phyloP scores from a whole-genome alignment of 2,113 vertebrate genomes.

The Geococcyx californianus region DNA sequence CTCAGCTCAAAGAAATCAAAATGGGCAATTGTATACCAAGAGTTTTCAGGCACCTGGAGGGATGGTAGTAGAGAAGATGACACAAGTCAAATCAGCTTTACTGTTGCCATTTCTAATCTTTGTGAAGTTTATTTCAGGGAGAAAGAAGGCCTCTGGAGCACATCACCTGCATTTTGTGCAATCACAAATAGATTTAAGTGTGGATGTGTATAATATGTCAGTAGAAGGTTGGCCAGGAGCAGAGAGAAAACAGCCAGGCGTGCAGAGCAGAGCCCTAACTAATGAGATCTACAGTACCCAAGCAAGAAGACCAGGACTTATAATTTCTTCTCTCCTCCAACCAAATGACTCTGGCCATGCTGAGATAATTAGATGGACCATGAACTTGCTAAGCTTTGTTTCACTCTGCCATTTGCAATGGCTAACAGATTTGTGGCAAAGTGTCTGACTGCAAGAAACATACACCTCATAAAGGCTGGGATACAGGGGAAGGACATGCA shows the following conservation, averaged over 20 bases:
- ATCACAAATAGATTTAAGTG: not conserved
- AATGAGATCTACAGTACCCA: not conserved
- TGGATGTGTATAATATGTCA: not conserved
- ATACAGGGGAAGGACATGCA: not conserved
- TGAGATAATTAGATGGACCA: not conserved
- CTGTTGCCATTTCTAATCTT: not conserved
- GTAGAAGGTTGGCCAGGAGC: not conserved
- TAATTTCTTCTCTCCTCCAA: not conserved
- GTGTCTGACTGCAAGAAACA: not conserved
- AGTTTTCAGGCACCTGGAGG: not conserved
- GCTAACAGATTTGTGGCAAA: not conserved
- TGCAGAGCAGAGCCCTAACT: accelerated
- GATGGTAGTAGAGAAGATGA: not conserved
- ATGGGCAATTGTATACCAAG: not conserved
- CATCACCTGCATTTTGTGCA: not conserved
- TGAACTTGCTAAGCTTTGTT: not conserved
- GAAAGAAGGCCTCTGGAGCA: not conserved
- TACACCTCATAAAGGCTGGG: not conserved
- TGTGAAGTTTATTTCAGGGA: not conserved
- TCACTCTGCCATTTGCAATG: not conserved
- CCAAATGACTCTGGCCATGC: accelerated
- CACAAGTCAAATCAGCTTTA: not conserved
- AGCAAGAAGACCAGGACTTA: not conserved
- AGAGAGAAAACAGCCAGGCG: not conserved
- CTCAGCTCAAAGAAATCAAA: not conserved